Conservation (phyloP, 1,140 invertebrate genomes). For the Drosophila simulans region DNA sequence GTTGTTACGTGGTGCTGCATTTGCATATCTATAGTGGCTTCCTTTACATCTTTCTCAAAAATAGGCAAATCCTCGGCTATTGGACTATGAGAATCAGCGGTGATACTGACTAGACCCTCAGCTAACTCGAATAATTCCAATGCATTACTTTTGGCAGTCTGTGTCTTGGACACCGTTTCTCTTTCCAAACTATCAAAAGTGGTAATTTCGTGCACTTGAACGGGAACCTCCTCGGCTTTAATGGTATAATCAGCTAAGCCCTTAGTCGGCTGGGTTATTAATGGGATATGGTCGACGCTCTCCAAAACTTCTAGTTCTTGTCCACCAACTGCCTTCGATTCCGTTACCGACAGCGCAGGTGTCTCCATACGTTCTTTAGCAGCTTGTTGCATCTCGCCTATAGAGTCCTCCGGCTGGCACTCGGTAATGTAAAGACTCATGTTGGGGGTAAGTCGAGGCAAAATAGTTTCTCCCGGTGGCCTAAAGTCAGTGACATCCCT, state of each 20-base stretch:
- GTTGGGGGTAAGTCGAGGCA: conserved; percentile 24
- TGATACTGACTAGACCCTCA: conserved; percentile 45
- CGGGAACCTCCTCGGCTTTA: conserved; percentile 51
- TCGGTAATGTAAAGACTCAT: conserved; percentile 49
- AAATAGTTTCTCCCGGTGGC: conserved; percentile 24
- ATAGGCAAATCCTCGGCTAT: conserved; percentile 45
- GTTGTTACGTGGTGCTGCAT: conserved; percentile 41
- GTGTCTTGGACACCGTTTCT: background rate
- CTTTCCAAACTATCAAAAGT: conserved; percentile 33
- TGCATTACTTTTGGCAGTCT: conserved; percentile 22
- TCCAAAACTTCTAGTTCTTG: conserved; percentile 34
- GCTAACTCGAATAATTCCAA: conserved; percentile 38
- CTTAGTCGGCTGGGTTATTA: conserved; percentile 16
- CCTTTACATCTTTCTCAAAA: conserved; percentile 29
- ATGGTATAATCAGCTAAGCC: conserved; percentile 40
- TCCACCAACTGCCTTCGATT: conserved; percentile 36
- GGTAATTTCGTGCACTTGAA: conserved; percentile 88
- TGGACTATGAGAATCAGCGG: conserved; percentile 67
- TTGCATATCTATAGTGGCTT: conserved; percentile 41
- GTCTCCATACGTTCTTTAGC: conserved; percentile 16
- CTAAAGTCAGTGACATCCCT: background rate
- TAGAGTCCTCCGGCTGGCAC: conserved; percentile 48
- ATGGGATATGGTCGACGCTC: conserved; percentile 29
- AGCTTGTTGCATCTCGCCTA: conserved; percentile 16
- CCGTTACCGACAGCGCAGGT: conserved; percentile 19